Conservation (phyloP, 2,113 vertebrate genomes). For the Todiramphus chloris region DNA sequence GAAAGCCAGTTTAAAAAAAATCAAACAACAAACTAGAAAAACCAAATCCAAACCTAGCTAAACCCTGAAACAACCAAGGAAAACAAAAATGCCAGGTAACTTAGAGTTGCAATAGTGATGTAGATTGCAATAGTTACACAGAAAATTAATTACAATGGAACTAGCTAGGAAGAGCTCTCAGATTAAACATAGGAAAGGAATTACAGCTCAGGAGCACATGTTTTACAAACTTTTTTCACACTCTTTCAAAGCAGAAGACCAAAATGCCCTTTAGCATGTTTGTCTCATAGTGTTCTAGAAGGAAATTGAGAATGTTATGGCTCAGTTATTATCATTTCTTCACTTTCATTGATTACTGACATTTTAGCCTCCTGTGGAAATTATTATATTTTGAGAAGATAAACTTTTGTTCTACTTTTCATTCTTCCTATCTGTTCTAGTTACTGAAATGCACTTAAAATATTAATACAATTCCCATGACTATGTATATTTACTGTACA, state of each 20-base stretch:
- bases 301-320: background rate
- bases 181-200: background rate
- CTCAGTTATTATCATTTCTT: background rate
- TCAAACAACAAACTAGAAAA: background rate
- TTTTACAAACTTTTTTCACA: background rate
- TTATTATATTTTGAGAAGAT: background rate
- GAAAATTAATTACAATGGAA: background rate
- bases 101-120: background rate
- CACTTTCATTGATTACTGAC: background rate
- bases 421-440: background rate
- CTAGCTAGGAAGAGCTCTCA: background rate
- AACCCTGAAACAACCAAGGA: background rate
- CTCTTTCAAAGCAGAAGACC: background rate
- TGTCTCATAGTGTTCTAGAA: background rate
- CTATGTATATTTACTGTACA: background rate
- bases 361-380: background rate
- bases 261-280: background rate
- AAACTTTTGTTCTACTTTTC: background rate
- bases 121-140: background rate
- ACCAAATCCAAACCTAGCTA: background rate
- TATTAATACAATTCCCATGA: background rate
- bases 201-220: background rate
- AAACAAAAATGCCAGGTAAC: background rate
- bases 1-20: background rate
- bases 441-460: background rate